phyloP scores from a whole-genome alignment of 1,140 invertebrate genomes.

The Eupristina koningsbergeri region DNA sequence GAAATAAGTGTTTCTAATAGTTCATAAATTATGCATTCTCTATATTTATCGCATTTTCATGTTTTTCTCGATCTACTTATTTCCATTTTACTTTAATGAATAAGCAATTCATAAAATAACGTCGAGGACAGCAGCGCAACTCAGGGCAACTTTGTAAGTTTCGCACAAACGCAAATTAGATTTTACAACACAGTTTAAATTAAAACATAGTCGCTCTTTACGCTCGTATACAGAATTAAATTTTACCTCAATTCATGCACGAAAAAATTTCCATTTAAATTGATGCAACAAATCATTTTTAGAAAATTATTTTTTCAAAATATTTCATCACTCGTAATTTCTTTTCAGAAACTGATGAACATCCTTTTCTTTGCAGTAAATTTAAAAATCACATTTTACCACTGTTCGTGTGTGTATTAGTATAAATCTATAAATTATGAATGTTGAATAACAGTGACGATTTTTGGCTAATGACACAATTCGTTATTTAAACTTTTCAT shows the following conservation, averaged over 20 bases:
- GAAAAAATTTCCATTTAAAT: slow-evolving; percentile 53
- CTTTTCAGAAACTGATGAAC: not conserved
- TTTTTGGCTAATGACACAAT: not conserved
- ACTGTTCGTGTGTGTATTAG: not conserved
- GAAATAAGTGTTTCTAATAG: slow-evolving; percentile 5
- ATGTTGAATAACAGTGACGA: not conserved
- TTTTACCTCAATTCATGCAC: not conserved
- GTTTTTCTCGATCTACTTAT: slow-evolving; percentile 34
- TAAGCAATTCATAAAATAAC: slow-evolving; percentile 31
- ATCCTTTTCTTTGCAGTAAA: not conserved
- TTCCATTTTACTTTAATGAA: slow-evolving; percentile 24
- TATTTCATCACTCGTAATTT: not conserved
- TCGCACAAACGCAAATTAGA: slow-evolving; percentile 26
- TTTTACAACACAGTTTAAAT: slow-evolving; percentile 38
- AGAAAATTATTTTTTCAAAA: not conserved
- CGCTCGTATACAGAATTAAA: slow-evolving; percentile 28
- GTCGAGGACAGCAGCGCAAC: not conserved
- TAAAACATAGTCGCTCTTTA: slow-evolving; percentile 15
- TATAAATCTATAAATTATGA: not conserved
- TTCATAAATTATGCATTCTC: slow-evolving; percentile 24
- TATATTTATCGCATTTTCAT: slow-evolving; percentile 24
- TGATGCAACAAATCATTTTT: slow-evolving; percentile 14
- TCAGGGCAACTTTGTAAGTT: slow-evolving; percentile 16
- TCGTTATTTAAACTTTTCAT: slow-evolving; percentile 5
- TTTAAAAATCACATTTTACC: not conserved